Conservation (phyloP, 1,140 invertebrate species). For the Sesamia nonagrioides region DNA sequence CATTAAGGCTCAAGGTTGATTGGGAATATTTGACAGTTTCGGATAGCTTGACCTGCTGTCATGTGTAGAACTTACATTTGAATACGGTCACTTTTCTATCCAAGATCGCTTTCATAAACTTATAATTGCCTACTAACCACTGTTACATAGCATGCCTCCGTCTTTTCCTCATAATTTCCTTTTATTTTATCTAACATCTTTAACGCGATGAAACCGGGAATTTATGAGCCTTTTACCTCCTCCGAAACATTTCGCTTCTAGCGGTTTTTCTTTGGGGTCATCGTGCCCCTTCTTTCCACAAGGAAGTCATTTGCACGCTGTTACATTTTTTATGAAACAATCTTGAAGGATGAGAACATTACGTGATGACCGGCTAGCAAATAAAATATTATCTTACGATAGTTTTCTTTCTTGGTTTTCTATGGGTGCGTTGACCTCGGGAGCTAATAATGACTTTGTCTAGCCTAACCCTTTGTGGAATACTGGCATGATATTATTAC, state of each 20-base stretch:
- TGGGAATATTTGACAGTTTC: too few relatives aligned
- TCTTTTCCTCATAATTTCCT: conserved; percentile 34
- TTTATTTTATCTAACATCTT: conserved; percentile 33
- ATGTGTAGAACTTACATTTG: too few relatives aligned
- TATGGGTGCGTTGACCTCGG: background rate
- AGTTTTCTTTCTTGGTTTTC: background rate
- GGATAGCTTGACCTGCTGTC: too few relatives aligned
- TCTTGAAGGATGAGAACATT: conserved; percentile 32
- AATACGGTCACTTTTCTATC: background rate
- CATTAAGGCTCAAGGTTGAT: too few relatives aligned
- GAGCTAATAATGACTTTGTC: too few relatives aligned
- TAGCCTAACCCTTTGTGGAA: too few relatives aligned
- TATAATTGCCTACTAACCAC: background rate
- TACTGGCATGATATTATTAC: too few relatives aligned
- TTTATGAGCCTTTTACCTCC: conserved; percentile 37
- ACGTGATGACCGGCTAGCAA: conserved; percentile 19
- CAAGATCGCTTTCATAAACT: background rate
- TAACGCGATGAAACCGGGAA: conserved; percentile 10
- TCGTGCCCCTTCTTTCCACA: conserved; percentile 11
- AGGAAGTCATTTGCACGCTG: conserved; percentile 36
- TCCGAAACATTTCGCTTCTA: conserved; percentile 15
- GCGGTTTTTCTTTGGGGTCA: conserved; percentile 27
- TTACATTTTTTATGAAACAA: conserved; percentile 48
- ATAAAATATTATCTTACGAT: conserved; percentile 5
- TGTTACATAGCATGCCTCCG: background rate